Evolutionary conservation across 2,888 invertebrate genomes (phyloP).

Genomic region (Gastracanthus pulcherrimus): DNA sequence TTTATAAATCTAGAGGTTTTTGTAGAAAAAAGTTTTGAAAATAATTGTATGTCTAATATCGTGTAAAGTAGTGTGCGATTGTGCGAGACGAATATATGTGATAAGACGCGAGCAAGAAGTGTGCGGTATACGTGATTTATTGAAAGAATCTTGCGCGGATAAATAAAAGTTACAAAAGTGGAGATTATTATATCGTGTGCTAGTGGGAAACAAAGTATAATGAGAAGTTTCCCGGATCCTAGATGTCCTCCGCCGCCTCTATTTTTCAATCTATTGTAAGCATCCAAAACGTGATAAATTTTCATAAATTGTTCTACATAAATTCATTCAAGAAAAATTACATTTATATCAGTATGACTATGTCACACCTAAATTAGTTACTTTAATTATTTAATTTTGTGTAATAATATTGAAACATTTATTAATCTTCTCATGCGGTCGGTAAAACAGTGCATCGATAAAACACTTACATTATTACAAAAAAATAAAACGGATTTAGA

Average conservation of each 20-base stretch:
- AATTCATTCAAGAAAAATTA: too few species aligned
- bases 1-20: background rate
- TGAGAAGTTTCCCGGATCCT: constrained; percentile 56
- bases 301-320: too few species aligned
- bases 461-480: background rate
- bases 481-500: background rate
- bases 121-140: background rate
- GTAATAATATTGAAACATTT: too few species aligned
- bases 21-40: background rate
- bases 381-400: too few species aligned
- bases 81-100: background rate
- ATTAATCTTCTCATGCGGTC: background rate
- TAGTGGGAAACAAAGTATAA: constrained; percentile 15
- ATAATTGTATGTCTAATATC: background rate
- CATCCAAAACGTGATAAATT: background rate
- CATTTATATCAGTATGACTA: too few species aligned
- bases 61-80: background rate
- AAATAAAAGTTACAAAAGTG: background rate
- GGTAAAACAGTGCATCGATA: background rate
- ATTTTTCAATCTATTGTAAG: constrained; percentile 49
- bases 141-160: background rate
- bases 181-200: constrained; percentile 10
- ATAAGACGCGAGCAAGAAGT: background rate
- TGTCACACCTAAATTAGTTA: too few species aligned
- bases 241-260: constrained; percentile 56